Evolutionary conservation across 2,888 invertebrate genomes (phyloP), one percentile per base, ranked within the genome.

Genomic region (Parnassius glacialis): DNA sequence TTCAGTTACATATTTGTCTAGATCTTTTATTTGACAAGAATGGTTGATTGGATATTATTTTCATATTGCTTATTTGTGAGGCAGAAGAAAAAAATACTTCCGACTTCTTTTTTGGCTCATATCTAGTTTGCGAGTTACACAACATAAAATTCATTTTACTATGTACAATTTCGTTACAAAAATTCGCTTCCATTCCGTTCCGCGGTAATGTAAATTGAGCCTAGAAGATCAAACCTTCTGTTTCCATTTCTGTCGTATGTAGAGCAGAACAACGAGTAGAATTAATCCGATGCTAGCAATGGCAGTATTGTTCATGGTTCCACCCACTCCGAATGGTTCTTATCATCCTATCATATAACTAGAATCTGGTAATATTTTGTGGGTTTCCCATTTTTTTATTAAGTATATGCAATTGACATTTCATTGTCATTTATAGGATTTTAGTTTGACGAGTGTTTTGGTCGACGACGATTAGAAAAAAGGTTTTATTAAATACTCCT

Each of bases 261-360:
- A 56, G 48, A 59, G 41, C 10, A 63, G 45, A 45, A 44, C 50
- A n/a, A 50, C 44, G 13, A 65, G 44, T 20, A 61, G 16, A 12
- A 58, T 42, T 41, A 59, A 25, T 16, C 59, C 59, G 41, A 59
- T 52, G 63, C 52, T 47, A 41, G 52, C 42, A 43, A 56, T 11
- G 10, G 48, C 59, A 34, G 56, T 52, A 20, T 43, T 47, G 63
- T 59, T 52, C 63, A 63, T 63, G 42, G 20, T 56, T 56, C 3
- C 41, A 43, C 34, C 55, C 59, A 11, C 20, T 13, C 43, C 55
- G 12, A 48, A 56, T 52, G 16, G 59, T 50, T 52, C 48, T 42
- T 59, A 63, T 20, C 63, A 59, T 59, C 34, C 52, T 59, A 63
- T 47, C 47, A 45, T 45, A 12, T 13, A 50, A 59, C 45, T 59